These are phyloP conservation scores for Teleiodes luculella DNA, from an alignment of 2,888 invertebrate species.

Conservation along the genomic window DNA sequence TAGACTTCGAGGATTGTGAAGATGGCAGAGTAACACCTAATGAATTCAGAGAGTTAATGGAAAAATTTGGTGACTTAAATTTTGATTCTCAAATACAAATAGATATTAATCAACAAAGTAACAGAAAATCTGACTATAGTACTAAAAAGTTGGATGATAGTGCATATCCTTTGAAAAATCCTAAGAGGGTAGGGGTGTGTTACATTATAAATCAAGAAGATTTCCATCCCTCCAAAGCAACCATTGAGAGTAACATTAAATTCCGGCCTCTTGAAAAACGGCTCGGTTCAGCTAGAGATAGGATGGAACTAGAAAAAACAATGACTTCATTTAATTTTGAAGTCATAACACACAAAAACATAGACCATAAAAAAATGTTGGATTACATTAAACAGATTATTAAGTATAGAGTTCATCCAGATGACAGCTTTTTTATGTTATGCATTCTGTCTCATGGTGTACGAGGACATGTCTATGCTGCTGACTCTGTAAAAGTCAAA, in stretches of 20 bases:
- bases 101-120: too few relatives aligned
- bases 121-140: slow-evolving; percentile 46
- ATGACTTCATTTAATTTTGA: slow-evolving; percentile 59
- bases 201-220: slow-evolving; percentile 66
- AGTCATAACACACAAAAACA: slow-evolving; percentile 47
- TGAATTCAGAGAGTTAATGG: slow-evolving; percentile 39
- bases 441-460: slow-evolving; percentile 70
- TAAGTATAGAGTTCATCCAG: slow-evolving; percentile 37
- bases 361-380: slow-evolving; percentile 49
- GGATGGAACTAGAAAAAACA: slow-evolving; percentile 43
- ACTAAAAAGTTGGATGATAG: slow-evolving; percentile 35
- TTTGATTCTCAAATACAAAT: slow-evolving; percentile 34
- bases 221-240: slow-evolving; percentile 57
- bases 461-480: slow-evolving; percentile 60
- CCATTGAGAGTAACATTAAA: slow-evolving; percentile 39
- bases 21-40: slow-evolving; percentile 9
- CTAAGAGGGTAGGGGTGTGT: slow-evolving; percentile 57
- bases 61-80: slow-evolving; percentile 38
- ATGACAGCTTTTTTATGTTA: slow-evolving; percentile 65
- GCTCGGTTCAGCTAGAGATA: slow-evolving; percentile 54
- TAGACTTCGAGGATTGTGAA: slow-evolving; percentile 27
- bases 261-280: slow-evolving; percentile 38
- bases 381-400: slow-evolving; percentile 49
- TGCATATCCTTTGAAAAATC: slow-evolving; percentile 53
- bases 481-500: slow-evolving; percentile 63